Evolutionary conservation across 2,113 vertebrate genomes (phyloP), one percentile per base, ranked within the genome.

Genomic region (Felis chaus): DNA sequence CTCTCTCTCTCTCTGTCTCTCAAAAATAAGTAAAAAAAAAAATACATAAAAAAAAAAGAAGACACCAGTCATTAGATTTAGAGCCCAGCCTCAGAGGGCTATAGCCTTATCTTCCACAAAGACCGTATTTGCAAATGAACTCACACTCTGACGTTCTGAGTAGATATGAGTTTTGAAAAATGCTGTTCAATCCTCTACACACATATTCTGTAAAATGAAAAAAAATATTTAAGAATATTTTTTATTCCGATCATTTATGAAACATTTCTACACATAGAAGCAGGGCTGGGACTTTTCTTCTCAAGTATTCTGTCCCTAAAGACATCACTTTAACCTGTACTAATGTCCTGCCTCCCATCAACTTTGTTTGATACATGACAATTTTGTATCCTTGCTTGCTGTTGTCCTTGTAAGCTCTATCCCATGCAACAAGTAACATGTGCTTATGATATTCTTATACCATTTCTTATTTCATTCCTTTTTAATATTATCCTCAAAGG

Each of bases 161-260:
- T n/a, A 4, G 18, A 55, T 48, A 55, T 31, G 65, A 80, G 29
- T 16, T 84, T 80, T 8, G 53, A 3, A 41, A 13, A 18, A 79
- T 4, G 19, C 3, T 91, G 53, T 73, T 65, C 7, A 61, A 25
- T 63, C 63, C 18, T 33, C 65, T 65, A 53, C 18, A 73, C 1
- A 21, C 1, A 69, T 25, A 66, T 82, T 57, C 13, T n/a, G 8
- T 31, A 85, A 74, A 80, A 55, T n/a, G 19, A 31, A 3, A 76
- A 50, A 27, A 57, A 84, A 84, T 7, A 74, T 71, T 68, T 53
- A 27, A 23, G 74, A 81, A 76, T 88, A 31, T 55, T 66, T 94
- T 74, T 53, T 74, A 39, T 8, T 89, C 89, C 27, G 15, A 31
- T 78, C 29, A 18, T 50, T 48, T 19, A 50, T 50, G 74, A 29